Base-by-base conservation (phyloP, 2,797 vertebrate genomes). In the Halcyon badia region DNA sequence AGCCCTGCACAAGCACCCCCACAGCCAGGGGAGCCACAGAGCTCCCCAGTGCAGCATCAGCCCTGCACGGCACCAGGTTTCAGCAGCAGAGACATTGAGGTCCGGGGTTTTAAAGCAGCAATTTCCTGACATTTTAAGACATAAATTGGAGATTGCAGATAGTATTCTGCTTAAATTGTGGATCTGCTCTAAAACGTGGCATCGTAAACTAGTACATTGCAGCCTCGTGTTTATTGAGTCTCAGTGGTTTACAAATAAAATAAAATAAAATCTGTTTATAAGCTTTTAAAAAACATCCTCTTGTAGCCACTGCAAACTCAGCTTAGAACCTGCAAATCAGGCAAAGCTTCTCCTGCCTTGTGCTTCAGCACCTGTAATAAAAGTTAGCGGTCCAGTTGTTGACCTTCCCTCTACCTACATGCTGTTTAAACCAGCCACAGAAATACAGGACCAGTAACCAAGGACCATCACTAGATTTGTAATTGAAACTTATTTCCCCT, bases 241-340 rank as follows among this genome's bases (percentile, higher is more conserved):
- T 95, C 88, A 57, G 56, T 22, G 64, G 51, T 64, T 94, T 84
- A 72, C 33, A 80, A 94, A 93, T 68, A 89, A 87, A 87, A 93
- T 68, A 89, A 87, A 87, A 81, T 65, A 65, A 86, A 93, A 86
- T 54, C 42, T 89, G 26, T 33, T 73, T 84, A 87, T 83, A 82
- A 85, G 70, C 46, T 92, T 78, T 82, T 65, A 31, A 78, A 92
- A 95, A 42, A 26, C 19, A 35, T 66, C 42, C 4, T 58, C 15
- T 62, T 72, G 57, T 48, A 88, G 39, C 33, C 46, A 73, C n/a
- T 84, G 58, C 41, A 89, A 89, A 71, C 49, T 78, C 75, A 73
- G 17, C 17, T 80, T 83, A 54, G 33, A 88, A 54, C 20, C 28
- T 71, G 44, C 51, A 92, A 79, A 84, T 79, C 56, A 90, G 60